Evolutionary conservation across 2,113 vertebrate species (phyloP).

Genomic region (Dasyprocta punctata): DNA sequence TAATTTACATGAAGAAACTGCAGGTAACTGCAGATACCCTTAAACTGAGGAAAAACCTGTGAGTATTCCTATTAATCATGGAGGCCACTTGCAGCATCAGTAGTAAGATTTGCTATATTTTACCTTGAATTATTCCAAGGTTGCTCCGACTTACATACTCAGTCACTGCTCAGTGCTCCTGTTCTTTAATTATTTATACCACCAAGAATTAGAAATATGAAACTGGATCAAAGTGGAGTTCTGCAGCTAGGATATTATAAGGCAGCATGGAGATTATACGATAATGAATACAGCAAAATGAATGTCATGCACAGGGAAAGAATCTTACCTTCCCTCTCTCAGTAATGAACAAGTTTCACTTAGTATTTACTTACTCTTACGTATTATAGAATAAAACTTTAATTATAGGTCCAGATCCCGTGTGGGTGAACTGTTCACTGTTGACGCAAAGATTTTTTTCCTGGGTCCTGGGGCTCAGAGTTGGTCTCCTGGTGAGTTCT

Average conservation of each 20-base stretch:
- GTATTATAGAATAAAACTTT: neutral
- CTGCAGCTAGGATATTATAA: neutral
- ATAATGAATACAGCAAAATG: neutral
- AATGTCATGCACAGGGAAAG: neutral
- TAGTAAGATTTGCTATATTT: slow-evolving; percentile 6
- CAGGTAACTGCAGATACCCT: neutral
- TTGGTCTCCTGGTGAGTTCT: neutral
- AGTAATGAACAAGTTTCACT: neutral
- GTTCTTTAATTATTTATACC: neutral
- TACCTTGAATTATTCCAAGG: neutral
- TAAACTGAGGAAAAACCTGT: neutral
- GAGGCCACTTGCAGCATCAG: neutral
- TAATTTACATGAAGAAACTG: neutral
- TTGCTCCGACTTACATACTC: neutral
- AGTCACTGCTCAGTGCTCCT: neutral
- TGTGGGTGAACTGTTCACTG: neutral
- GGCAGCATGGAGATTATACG: neutral
- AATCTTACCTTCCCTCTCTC: neutral
- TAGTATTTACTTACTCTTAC: neutral
- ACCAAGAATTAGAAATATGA: neutral
- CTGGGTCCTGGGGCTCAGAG: neutral
- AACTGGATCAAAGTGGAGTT: neutral
- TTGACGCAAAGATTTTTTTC: neutral
- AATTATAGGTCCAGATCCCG: neutral
- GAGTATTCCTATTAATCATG: neutral